Evolutionary conservation across 2,888 invertebrate species (phyloP).

Genomic region (Polydrusus tereticollis): DNA sequence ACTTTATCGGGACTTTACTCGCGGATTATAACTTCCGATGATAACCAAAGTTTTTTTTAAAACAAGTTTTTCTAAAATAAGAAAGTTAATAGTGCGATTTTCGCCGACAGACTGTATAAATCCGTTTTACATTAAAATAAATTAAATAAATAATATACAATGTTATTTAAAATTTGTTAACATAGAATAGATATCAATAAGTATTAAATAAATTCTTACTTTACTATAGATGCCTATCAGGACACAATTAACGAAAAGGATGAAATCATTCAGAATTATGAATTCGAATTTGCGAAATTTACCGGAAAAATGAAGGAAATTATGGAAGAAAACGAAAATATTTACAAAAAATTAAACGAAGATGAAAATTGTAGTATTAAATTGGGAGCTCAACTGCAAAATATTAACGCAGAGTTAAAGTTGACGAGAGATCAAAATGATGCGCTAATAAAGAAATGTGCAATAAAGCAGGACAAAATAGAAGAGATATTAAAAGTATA

Average conservation of each 20-base stretch:
- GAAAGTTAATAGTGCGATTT: no score
- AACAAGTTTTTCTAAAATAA: no score
- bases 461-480: constrained; percentile 79
- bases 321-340: constrained; percentile 77
- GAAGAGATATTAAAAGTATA: constrained; percentile 81
- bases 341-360: constrained; percentile 71
- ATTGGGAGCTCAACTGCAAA: constrained; percentile 66
- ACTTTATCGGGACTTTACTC: no score
- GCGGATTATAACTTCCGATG: no score
- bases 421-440: constrained; percentile 64
- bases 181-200: no score
- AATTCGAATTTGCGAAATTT: constrained; percentile 78
- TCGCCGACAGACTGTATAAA: no score
- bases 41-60: no score
- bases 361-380: constrained; percentile 66
- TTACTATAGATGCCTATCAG: constrained; percentile 76
- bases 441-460: constrained; percentile 73
- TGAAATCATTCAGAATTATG: constrained; percentile 78
- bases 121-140: no score
- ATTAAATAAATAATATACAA: no score
- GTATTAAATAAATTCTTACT: neutral
- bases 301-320: constrained; percentile 80
- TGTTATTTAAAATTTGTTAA: no score
- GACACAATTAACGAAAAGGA: constrained; percentile 84
- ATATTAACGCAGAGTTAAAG: constrained; percentile 65